Evolutionary conservation across 2,113 vertebrate genomes (phyloP).

Genomic region (Dromiciops gliroides): DNA sequence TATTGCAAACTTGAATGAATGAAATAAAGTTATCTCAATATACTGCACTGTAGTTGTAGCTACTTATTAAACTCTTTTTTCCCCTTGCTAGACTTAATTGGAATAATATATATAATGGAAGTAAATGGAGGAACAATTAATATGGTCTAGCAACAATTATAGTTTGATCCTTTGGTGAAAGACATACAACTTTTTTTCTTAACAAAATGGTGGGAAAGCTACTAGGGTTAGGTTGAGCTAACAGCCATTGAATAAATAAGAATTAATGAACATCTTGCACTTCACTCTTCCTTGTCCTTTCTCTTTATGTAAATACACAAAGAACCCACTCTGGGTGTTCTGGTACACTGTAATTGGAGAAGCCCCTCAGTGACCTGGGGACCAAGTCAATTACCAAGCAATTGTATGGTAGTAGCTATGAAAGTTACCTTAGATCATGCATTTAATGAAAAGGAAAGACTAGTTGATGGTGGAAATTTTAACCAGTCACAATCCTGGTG

Average conservation of each 20-base stretch:
- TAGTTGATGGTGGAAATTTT: neutral
- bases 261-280: neutral
- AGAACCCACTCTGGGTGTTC: neutral
- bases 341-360: neutral
- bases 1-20: neutral
- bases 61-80: accelerated
- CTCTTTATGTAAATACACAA: neutral
- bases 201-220: neutral
- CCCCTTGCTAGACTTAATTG: neutral
- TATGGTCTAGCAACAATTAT: neutral
- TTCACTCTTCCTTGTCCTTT: neutral
- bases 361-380: neutral
- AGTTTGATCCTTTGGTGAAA: neutral
- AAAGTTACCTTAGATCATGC: neutral
- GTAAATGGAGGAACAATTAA: neutral
- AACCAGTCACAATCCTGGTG: neutral
- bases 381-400: neutral
- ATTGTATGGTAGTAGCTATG: neutral
- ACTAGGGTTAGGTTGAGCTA: neutral
- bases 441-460: neutral
- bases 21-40: neutral
- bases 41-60: neutral
- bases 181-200: neutral
- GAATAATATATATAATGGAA: neutral
- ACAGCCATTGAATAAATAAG: neutral